phyloP scores from a whole-genome alignment of 2,113 vertebrate genomes.

The Eurystomus gularis region DNA sequence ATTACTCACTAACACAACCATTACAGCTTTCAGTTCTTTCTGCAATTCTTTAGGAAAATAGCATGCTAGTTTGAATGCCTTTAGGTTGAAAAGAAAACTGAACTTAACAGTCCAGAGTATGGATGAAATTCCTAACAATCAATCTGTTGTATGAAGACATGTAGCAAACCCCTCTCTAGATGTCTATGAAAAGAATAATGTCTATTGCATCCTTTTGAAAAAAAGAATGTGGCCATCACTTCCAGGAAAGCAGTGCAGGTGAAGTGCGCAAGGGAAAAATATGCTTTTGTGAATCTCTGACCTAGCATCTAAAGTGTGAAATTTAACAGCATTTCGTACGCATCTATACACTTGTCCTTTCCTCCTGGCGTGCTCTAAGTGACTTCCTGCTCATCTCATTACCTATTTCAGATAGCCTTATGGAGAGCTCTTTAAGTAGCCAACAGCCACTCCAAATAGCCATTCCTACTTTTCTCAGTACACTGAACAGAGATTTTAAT shows the following conservation, averaged over 20 bases:
- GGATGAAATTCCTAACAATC: background rate
- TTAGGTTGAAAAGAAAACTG: background rate
- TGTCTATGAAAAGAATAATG: background rate
- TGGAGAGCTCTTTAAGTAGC: background rate
- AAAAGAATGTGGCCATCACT: background rate
- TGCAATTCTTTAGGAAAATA: background rate
- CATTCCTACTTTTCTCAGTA: background rate
- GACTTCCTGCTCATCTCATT: background rate
- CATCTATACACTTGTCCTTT: background rate
- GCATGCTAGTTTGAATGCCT: background rate
- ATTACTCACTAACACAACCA: background rate
- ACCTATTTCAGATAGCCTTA: background rate
- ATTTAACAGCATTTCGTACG: rapidly evolving
- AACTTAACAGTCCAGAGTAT: background rate
- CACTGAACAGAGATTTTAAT: background rate
- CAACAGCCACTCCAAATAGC: background rate
- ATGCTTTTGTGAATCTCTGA: background rate
- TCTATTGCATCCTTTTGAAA: background rate
- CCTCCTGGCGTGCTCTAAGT: background rate
- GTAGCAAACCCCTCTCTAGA: background rate
- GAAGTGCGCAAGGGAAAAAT: background rate
- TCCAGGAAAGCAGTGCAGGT: background rate
- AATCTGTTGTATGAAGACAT: background rate
- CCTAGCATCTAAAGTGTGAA: background rate
- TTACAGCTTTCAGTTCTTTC: background rate